A percentile compares a stretch with the other conserved stretches of the same genome.
These are phyloP conservation scores for Opisthocomus hoazin DNA, from an alignment of 2,113 vertebrate species.

Conservation along the genomic window DNA sequence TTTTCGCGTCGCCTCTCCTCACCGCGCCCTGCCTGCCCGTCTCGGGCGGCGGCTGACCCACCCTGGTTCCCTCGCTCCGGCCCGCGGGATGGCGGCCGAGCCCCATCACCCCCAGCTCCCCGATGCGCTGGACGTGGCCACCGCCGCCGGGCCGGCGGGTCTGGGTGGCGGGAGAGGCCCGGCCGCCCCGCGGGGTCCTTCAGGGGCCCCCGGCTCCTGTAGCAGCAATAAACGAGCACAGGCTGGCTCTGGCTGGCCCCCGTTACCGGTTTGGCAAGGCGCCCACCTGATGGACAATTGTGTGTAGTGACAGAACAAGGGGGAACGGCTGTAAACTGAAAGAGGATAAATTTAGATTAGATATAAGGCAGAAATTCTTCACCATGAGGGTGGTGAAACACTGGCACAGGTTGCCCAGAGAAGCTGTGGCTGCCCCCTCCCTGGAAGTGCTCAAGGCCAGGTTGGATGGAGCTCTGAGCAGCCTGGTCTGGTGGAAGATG, in stretches of 20 bases:
- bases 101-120: fast-evolving
- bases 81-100: background rate
- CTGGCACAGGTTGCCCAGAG: too few species aligned
- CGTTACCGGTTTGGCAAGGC: fast-evolving
- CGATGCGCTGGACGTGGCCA: fast-evolving
- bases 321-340: too few species aligned
- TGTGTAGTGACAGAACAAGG: too few species aligned
- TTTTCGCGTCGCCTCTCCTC: background rate
- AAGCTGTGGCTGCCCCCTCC: too few species aligned
- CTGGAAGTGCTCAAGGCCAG: too few species aligned
- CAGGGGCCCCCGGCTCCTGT: fast-evolving
- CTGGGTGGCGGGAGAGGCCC: fast-evolving
- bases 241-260: background rate
- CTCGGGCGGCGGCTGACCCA: too few species aligned
- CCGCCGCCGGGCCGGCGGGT: fast-evolving
- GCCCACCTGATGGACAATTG: fast-evolving
- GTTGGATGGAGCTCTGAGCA: too few species aligned
- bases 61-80: background rate
- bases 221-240: fast-evolving
- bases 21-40: background rate
- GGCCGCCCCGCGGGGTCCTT: fast-evolving
- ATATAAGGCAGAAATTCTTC: too few species aligned
- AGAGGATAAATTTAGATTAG: too few species aligned
- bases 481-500: too few species aligned
- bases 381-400: too few species aligned